Conservation (phyloP, 1,140 invertebrate species). For the Bombyx mori region ASM3026992v2 NC_085111.1:13637001-13637500, state of each 20-base stretch:
- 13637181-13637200: conserved; percentile 64
- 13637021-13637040: conserved; percentile 66
- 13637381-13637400: not conserved
- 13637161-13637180: conserved; percentile 61
- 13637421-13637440: not conserved
- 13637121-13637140: conserved; percentile 65
- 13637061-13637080: conserved; percentile 63
- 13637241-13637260: conserved; percentile 53
- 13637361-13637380: conserved; percentile 76
- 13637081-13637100: conserved; percentile 57
- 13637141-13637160: conserved; percentile 66
- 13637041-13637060: conserved; percentile 36
- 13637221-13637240: conserved; percentile 63
- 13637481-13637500: conserved; percentile 68
- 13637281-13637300: conserved; percentile 59
- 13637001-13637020: conserved; percentile 69
- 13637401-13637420: not conserved
- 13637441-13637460: too few species aligned
- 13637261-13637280: conserved; percentile 47
- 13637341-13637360: conserved; percentile 78
- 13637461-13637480: not conserved
- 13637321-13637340: conserved; percentile 92
- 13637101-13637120: conserved; percentile 65
- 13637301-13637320: conserved; percentile 87
- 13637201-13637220: conserved; percentile 64